Evolutionary conservation across 1,140 invertebrate species (phyloP).

Genomic region (Acromyrmex heyeri): DNA sequence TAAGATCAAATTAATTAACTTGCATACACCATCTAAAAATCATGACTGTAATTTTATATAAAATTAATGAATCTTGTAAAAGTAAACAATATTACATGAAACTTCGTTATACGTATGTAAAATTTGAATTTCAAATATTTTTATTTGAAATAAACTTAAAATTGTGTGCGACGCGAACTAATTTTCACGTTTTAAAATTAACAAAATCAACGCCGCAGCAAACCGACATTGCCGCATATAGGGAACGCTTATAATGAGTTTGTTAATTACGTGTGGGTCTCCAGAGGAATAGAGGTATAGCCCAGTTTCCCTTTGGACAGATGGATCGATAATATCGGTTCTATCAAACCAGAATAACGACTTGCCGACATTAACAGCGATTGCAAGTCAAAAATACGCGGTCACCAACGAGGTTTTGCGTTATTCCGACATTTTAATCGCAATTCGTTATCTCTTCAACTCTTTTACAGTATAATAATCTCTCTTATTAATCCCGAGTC

Average conservation of each 20-base stretch:
- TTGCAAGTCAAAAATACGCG: constrained; percentile 37
- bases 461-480: not conserved
- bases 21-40: too few species aligned
- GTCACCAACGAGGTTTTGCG: constrained; percentile 11
- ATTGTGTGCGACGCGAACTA: constrained; percentile 6
- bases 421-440: constrained; percentile 2
- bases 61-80: constrained; percentile 6
- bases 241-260: constrained; percentile 78
- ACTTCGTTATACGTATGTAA: not conserved
- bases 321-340: constrained; percentile 70
- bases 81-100: not conserved
- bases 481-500: not conserved
- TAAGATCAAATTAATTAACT: not conserved
- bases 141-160: constrained; percentile 6
- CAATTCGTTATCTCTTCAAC: not conserved
- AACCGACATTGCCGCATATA: constrained; percentile 36
- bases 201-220: constrained; percentile 50
- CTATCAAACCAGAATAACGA: constrained; percentile 64
- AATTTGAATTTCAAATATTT: constrained; percentile 16
- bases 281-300: constrained; percentile 40
- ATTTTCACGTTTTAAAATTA: constrained; percentile 43
- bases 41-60: not conserved
- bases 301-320: constrained; percentile 47
- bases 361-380: constrained; percentile 46
- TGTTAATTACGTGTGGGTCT: constrained; percentile 75